These are phyloP conservation scores for Chloropsis hardwickii DNA, from an alignment of 2,113 vertebrate species.

Conservation along the genomic window DNA sequence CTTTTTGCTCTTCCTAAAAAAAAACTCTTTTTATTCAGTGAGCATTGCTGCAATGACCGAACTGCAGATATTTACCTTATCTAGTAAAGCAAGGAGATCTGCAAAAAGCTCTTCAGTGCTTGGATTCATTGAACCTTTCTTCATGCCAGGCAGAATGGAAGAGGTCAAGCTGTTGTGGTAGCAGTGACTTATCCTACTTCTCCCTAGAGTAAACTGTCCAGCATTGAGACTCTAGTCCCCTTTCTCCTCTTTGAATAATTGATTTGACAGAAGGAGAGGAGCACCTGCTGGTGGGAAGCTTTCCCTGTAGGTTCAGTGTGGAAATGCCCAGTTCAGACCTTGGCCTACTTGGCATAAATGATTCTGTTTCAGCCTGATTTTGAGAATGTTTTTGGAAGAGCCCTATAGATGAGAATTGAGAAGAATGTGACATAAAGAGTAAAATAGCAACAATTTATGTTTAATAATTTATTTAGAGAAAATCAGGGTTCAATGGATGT, in stretches of 20 bases:
- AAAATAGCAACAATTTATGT: not conserved
- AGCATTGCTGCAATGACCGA: not conserved
- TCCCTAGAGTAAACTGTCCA: not conserved
- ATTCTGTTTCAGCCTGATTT: not conserved
- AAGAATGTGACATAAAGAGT: not conserved
- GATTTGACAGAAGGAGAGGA: not conserved
- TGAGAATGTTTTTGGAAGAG: rapidly evolving
- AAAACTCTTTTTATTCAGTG: not conserved
- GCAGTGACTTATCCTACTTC: not conserved
- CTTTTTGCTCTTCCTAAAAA: not conserved
- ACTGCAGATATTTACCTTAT: not conserved
- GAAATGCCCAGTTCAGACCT: no score
- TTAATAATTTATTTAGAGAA: not conserved
- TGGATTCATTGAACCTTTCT: not conserved
- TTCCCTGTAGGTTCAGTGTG: not conserved
- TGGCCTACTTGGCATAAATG: not conserved
- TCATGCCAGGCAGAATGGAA: not conserved
- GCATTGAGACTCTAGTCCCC: not conserved
- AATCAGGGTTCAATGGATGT: not conserved
- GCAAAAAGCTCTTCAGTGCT: not conserved
- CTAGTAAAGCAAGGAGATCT: not conserved
- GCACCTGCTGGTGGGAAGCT: not conserved
- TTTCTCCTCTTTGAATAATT: not conserved
- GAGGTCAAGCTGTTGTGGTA: not conserved
- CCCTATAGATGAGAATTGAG: not conserved